Conservation (phyloP, 1,140 invertebrate species). For the Gonioctena quinquepunctata region DNA sequence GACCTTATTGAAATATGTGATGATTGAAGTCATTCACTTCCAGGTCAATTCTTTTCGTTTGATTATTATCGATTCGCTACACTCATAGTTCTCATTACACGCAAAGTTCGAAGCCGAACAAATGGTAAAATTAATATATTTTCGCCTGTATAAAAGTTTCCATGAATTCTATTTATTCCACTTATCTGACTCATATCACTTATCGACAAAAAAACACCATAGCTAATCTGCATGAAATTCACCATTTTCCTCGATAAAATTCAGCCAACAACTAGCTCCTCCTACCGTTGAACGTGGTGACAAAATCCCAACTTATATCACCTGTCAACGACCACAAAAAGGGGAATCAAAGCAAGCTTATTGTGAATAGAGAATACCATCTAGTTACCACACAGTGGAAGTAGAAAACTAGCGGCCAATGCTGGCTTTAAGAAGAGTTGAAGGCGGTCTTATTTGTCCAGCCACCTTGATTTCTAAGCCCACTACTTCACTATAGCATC, state of each 20-base stretch:
- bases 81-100: too few relatives aligned
- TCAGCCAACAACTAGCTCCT: slow-evolving; percentile 4
- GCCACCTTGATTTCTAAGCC: slow-evolving; percentile 27
- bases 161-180: too few relatives aligned
- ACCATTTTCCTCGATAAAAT: not conserved
- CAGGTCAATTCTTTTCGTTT: too few relatives aligned
- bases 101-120: too few relatives aligned
- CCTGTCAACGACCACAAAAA: slow-evolving; percentile 12
- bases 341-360: slow-evolving; percentile 26
- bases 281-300: slow-evolving; percentile 21
- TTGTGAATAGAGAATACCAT: slow-evolving; percentile 14
- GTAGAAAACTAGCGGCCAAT: slow-evolving; percentile 32
- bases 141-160: too few relatives aligned
- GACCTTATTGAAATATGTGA: too few relatives aligned
- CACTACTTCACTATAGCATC: slow-evolving; percentile 31
- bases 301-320: slow-evolving; percentile 15
- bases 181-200: too few relatives aligned
- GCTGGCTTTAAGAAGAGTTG: slow-evolving; percentile 10
- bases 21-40: too few relatives aligned
- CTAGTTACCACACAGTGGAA: slow-evolving; percentile 23
- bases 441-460: slow-evolving; percentile 29
- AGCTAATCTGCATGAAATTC: too few relatives aligned
- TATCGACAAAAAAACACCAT: too few relatives aligned
- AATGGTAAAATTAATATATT: too few relatives aligned
- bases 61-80: too few relatives aligned